Percentiles rank a stretch among this genome's conserved stretches.
Conservation (phyloP, 2,797 vertebrate species). For the Sebastes matsubarae region DNA sequence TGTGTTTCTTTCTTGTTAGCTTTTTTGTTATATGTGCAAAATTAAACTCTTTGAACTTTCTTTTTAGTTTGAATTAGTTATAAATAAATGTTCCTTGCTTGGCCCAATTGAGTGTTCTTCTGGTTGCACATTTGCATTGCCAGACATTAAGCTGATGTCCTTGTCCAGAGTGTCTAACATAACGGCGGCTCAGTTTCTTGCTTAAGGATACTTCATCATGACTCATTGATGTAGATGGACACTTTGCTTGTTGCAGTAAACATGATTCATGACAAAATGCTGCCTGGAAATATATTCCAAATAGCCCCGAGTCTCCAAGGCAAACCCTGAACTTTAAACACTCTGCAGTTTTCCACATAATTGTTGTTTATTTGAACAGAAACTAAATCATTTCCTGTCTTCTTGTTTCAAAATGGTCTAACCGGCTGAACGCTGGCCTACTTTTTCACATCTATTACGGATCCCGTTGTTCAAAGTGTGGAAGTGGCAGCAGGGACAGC, state of each 20-base stretch:
- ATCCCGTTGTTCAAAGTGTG: not conserved
- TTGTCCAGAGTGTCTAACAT: slow-evolving; percentile 11
- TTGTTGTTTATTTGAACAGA: not conserved
- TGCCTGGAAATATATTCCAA: slow-evolving; percentile 3
- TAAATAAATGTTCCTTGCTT: not conserved
- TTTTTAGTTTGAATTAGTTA: not conserved
- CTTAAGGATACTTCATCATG: slow-evolving; percentile 13
- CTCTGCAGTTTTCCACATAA: not conserved
- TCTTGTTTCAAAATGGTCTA: not conserved
- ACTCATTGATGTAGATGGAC: slow-evolving; percentile 23
- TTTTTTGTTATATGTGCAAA: not conserved
- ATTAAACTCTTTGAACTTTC: slow-evolving; percentile 1
- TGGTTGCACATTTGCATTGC: slow-evolving; percentile 15
- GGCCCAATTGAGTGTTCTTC: slow-evolving; percentile 4
- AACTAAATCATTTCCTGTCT: not conserved
- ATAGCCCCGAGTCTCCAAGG: not conserved
- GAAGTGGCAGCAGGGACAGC: slow-evolving; percentile 17
- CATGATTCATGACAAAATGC: slow-evolving; percentile 13
- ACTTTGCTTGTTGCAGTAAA: slow-evolving; percentile 3
- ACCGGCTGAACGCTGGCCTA: not conserved
- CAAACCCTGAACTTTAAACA: not conserved
- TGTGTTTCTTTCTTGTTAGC: not conserved
- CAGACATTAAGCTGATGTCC: not conserved
- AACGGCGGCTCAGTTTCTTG: not conserved
- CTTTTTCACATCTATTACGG: not conserved